A percentile compares a stretch with the other conserved stretches of the same genome.
Evolutionary conservation across 37 sponge, comb jelly and placozoan species (phyloP).

Genomic region (Aphrocallistes beatrix): DNA sequence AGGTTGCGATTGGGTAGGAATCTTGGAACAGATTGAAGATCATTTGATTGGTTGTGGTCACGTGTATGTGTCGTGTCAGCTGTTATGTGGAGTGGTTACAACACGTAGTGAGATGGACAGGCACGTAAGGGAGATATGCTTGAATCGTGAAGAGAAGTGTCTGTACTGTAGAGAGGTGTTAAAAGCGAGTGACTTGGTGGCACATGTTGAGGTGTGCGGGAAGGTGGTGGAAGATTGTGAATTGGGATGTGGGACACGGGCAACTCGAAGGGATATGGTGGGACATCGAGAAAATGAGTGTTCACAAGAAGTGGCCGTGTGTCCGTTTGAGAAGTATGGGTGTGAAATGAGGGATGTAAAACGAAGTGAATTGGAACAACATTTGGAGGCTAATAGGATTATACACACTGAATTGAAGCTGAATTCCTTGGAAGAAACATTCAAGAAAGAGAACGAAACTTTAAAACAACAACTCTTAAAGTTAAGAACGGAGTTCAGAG

Average conservation of each 20-base stretch:
- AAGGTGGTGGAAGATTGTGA: not conserved
- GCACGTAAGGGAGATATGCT: not conserved
- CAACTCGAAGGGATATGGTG: not conserved
- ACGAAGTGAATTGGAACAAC: not conserved
- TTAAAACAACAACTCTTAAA: too few relatives aligned
- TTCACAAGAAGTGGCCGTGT: not conserved
- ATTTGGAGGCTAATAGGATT: not conserved
- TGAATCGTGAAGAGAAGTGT: not conserved
- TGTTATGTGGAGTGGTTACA: not conserved
- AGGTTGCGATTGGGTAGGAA: not conserved
- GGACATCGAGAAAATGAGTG: not conserved
- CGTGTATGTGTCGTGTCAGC: not conserved
- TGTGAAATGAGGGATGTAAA: not conserved
- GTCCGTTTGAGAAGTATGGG: constrained; percentile 2
- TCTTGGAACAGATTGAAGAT: not conserved
- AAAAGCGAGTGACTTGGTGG: not conserved
- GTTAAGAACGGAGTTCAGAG: too few relatives aligned
- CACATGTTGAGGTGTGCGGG: not conserved
- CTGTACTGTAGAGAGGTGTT: not conserved
- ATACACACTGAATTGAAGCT: not conserved
- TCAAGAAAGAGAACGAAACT: not conserved
- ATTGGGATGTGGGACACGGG: not conserved
- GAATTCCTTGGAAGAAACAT: not conserved
- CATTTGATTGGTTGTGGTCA: not conserved
- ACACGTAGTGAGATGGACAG: not conserved